Conservation (phyloP, 2,797 vertebrate genomes). For the Cottoperca gobio region DNA sequence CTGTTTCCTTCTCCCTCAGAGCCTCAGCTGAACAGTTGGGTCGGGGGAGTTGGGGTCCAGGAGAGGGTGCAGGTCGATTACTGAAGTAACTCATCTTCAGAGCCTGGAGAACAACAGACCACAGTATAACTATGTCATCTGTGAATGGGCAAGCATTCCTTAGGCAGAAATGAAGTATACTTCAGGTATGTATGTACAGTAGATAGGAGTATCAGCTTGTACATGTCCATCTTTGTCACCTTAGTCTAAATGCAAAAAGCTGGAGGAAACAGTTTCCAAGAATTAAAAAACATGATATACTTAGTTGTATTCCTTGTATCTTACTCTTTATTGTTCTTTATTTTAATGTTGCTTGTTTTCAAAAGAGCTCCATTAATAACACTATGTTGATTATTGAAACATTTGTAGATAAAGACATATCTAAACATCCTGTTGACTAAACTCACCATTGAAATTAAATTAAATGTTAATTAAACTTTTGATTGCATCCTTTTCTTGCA, state of each 20-base stretch:
- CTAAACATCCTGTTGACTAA: background rate
- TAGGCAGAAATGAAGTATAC: background rate
- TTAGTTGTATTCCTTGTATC: background rate
- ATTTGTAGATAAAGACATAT: background rate
- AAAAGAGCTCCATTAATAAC: background rate
- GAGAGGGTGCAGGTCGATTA: slow-evolving; percentile 93
- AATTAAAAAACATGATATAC: background rate
- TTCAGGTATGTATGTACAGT: background rate
- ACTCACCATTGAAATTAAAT: background rate
- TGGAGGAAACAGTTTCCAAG: background rate
- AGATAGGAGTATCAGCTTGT: background rate
- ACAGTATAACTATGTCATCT: background rate
- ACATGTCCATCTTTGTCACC: background rate
- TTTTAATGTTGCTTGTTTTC: background rate
- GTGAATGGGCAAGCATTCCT: background rate
- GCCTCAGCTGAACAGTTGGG: slow-evolving; percentile 92
- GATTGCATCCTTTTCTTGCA: background rate
- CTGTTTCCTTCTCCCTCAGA: slow-evolving; percentile 91
- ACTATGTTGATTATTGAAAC: background rate
- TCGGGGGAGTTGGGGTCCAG: slow-evolving; percentile 91
- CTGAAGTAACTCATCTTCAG: slow-evolving; percentile 94
- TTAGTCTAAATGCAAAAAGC: background rate
- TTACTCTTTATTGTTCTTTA: background rate
- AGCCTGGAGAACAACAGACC: slow-evolving; percentile 82
- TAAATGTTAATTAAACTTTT: background rate